phyloP scores from a whole-genome alignment of 92 coral and sea anemone genomes.

The Paramuricea clavata region DNA sequence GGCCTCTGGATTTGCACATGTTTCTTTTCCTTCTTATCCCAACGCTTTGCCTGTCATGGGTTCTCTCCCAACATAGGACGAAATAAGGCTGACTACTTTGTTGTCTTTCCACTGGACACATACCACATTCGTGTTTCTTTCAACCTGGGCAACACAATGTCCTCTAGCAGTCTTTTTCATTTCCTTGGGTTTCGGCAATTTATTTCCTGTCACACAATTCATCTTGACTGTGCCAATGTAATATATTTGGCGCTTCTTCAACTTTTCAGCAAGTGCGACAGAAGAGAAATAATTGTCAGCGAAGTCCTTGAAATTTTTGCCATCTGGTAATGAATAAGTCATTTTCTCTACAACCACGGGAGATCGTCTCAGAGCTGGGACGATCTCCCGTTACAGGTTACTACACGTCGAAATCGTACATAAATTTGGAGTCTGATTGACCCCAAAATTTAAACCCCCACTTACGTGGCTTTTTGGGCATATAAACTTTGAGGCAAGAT shows the following conservation, averaged over 20 bases:
- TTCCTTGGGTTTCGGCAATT: background rate
- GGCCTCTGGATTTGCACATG: background rate
- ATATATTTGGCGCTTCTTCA: background rate
- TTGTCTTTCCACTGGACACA: slow-evolving; percentile 25
- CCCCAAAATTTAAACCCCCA: slow-evolving; percentile 22
- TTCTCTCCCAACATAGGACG: background rate
- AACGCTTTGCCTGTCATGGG: background rate
- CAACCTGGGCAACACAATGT: slow-evolving; percentile 5
- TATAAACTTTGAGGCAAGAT: background rate
- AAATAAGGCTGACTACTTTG: background rate
- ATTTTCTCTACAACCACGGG: background rate
- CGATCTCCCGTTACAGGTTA: background rate
- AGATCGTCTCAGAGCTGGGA: background rate
- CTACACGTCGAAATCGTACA: slow-evolving; percentile 11
- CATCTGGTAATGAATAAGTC: background rate
- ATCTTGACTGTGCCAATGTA: slow-evolving; percentile 14
- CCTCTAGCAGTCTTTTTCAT: slow-evolving; percentile 5
- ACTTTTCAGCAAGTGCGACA: slow-evolving; percentile 5
- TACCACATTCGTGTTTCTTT: background rate
- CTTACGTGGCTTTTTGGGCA: background rate
- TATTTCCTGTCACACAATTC: background rate
- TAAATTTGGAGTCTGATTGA: background rate
- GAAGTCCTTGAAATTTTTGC: background rate
- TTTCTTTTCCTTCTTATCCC: slow-evolving; percentile 2
- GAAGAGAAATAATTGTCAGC: slow-evolving; percentile 31